Evolutionary conservation across 2,888 invertebrate species (phyloP), one percentile per base, ranked within the genome.

Genomic region (Anodontia alba): DNA sequence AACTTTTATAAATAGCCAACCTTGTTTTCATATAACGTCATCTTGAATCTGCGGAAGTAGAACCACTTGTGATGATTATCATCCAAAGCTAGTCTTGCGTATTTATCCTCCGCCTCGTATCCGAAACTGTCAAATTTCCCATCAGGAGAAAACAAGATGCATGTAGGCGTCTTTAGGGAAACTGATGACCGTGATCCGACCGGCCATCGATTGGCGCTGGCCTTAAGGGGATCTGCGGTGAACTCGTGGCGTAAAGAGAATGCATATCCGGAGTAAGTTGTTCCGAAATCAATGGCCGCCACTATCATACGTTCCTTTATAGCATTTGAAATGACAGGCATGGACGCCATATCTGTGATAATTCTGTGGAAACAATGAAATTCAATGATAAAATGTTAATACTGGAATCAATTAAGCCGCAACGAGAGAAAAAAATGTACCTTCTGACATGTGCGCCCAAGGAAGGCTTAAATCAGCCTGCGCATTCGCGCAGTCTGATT

Each of bases 221-320:
- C 29, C 23, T 69, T 69, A 7, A 29, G n/a, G 1, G 69, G 69
- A 38, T 69, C 69, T 1, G 3, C 20, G 12, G n/a, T 5, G 62
- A 83, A 86, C 15, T 84, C 86, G 23, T 62, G 51, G 36, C 79
- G 80, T 8, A 84, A 79, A 0, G 82, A 80, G 76, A 84, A 86
- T 5, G 86, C 86, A 72, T 86, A 86, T 26, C 86, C 86, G 36
- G 81, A 82, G 67, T 78, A 86, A 0, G 86, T 84, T 1, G 86
- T 86, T 0, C 86, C 86, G 57, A 86, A 86, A 66, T 86, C 86
- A 49, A 86, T 76, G 69, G 84, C 86, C 7, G 86, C 86, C 33
- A 86, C 86, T 70, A 86, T 33, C 74, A 81, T 57, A 43, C 78
- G 80, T 17, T 73, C 80, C 72, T 83, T 82, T 46, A 46, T 3